These are phyloP conservation scores for Sceloporus tristichus DNA, from an alignment of 2,113 vertebrate genomes.

Conservation along the genomic window DNA sequence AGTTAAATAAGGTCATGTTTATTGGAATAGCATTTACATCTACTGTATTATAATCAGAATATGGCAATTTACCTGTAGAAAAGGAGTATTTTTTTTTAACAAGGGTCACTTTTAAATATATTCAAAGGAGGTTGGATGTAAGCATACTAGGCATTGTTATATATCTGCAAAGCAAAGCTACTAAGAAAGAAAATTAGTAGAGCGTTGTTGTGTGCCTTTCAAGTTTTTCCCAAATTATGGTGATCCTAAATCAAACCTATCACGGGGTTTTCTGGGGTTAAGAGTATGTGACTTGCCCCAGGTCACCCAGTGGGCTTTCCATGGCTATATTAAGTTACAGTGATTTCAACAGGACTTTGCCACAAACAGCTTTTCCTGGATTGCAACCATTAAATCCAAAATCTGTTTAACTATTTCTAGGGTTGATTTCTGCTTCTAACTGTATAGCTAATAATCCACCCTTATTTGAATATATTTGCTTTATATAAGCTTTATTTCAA, in stretches of 20 bases:
- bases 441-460: not conserved
- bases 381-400: not conserved
- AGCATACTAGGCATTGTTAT: not conserved
- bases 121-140: not conserved
- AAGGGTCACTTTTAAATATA: not conserved
- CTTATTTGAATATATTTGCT: not conserved
- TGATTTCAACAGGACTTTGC: too few relatives aligned
- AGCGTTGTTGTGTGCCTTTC: too few relatives aligned
- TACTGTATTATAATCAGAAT: constrained; percentile 2
- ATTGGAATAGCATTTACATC: not conserved
- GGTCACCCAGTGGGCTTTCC: too few relatives aligned
- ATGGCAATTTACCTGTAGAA: not conserved
- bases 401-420: not conserved
- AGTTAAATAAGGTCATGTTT: constrained; percentile 14
- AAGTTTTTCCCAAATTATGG: too few relatives aligned
- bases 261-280: too few relatives aligned
- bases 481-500: too few relatives aligned
- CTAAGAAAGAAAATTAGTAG: too few relatives aligned
- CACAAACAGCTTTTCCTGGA: too few relatives aligned
- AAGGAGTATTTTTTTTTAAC: not conserved
- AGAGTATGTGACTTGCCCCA: too few relatives aligned
- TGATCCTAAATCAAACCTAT: too few relatives aligned
- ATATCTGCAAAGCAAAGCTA: not conserved
- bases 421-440: not conserved
- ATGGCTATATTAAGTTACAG: too few relatives aligned